phyloP scores from a whole-genome alignment of 2,797 vertebrate species.

The Cheirogaleus major region DNA sequence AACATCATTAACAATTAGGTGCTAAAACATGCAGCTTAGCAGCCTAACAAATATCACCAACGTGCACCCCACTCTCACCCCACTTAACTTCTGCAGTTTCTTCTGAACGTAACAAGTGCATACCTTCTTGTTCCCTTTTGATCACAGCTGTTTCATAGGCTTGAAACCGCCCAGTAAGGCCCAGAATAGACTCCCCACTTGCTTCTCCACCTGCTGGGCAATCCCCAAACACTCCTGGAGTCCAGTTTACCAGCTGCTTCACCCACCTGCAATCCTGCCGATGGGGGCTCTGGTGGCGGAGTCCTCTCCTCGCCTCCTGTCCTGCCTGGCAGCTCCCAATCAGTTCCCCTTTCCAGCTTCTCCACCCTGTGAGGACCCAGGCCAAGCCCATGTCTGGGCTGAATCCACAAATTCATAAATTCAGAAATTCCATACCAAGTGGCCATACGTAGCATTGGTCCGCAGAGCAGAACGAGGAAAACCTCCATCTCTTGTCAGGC shows the following conservation, averaged over 20 bases:
- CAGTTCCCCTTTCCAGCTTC: neutral
- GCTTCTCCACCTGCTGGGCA: constrained; percentile 18
- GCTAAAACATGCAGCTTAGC: neutral
- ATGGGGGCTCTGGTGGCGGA: neutral
- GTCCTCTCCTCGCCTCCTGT: neutral
- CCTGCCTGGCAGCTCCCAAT: neutral
- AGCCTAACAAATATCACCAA: neutral
- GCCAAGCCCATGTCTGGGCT: constrained; percentile 64
- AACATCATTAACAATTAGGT: neutral
- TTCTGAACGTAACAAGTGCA: neutral
- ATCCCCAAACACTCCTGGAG: neutral
- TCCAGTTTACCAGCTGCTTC: constrained; percentile 53
- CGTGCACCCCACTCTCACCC: neutral
- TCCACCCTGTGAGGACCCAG: neutral
- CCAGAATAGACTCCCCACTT: neutral
- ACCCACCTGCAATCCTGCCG: neutral
- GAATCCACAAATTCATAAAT: constrained; percentile 4
- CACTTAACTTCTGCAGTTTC: neutral
- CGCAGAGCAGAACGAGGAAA: neutral
- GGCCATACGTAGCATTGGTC: neutral
- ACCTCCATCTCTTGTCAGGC: neutral
- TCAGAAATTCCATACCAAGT: neutral
- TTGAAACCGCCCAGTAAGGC: neutral
- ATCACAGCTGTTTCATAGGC: neutral
- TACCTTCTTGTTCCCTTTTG: neutral